Evolutionary conservation across 2,888 invertebrate genomes (phyloP).

Genomic region (Dorcus hopei): DNA sequence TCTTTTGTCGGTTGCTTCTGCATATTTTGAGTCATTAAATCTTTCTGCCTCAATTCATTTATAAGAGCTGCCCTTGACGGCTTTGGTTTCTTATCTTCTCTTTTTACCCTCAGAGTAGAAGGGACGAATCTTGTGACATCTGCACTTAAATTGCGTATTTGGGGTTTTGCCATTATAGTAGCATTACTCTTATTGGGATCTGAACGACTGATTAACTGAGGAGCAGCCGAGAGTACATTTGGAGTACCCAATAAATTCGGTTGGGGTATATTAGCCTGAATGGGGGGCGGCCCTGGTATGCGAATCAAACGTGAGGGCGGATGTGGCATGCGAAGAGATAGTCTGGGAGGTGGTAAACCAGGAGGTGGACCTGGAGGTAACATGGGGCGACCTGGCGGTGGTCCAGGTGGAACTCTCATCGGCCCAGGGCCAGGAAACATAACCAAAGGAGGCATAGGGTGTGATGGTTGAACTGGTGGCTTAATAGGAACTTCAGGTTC

Average conservation of each 20-base stretch:
- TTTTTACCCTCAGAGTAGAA: constrained; percentile 85
- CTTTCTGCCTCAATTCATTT: constrained; percentile 54
- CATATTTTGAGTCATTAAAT: constrained; percentile 39
- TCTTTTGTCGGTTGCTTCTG: constrained; percentile 71
- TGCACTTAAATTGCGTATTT: constrained; percentile 88
- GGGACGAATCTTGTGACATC: constrained; percentile 96
- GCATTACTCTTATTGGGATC: constrained; percentile 57
- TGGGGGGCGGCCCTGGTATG: constrained; percentile 20
- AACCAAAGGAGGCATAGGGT: constrained; percentile 50
- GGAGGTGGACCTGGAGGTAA: constrained; percentile 60
- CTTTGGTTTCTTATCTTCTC: constrained; percentile 71
- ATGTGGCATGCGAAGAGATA: constrained; percentile 55
- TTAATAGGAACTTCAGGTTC: constrained; percentile 33
- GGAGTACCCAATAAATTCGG: constrained; percentile 50
- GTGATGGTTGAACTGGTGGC: constrained; percentile 45
- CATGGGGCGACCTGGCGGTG: constrained; percentile 54
- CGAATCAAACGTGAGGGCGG: constrained; percentile 52
- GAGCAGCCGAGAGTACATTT: constrained; percentile 78
- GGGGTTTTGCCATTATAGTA: constrained; percentile 95
- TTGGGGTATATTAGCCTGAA: constrained; percentile 15
- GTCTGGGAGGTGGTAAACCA: constrained; percentile 59
- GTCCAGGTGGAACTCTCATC: constrained; percentile 56
- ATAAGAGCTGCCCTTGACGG: constrained; percentile 55
- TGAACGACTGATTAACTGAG: constrained; percentile 74
- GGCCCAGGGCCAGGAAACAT: constrained; percentile 45